Percentiles rank a stretch among this genome's conserved stretches.
phyloP scores from a whole-genome alignment of 2,888 invertebrate genomes.

The Scaptomyza caliginosa region DNA sequence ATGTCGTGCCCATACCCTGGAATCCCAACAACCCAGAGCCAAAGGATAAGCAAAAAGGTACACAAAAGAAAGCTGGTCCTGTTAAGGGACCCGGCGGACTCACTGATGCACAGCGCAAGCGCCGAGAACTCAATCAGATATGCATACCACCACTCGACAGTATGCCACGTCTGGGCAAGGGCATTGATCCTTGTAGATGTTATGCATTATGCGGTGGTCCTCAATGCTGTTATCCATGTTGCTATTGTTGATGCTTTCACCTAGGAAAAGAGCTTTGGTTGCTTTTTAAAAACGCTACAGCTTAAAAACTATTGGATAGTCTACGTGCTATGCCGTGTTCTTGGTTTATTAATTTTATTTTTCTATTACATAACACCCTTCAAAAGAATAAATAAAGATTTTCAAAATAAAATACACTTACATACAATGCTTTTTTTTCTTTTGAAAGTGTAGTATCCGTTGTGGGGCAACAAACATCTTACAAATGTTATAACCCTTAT shows the following conservation, averaged over 20 bases:
- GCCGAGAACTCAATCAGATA: slow-evolving; percentile 37
- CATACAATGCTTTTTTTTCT: too few relatives aligned
- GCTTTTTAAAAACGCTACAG: too few relatives aligned
- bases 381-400: background rate
- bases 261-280: background rate
- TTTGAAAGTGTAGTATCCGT: background rate
- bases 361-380: background rate
- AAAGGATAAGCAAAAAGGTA: background rate
- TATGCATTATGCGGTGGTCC: slow-evolving; percentile 11
- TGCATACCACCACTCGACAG: slow-evolving; percentile 62
- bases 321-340: background rate
- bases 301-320: too few relatives aligned
- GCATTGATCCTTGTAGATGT: slow-evolving; percentile 41
- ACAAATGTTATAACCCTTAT: background rate
- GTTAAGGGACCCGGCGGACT: slow-evolving; percentile 47
- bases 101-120: slow-evolving; percentile 48
- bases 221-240: slow-evolving; percentile 18
- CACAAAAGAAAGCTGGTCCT: background rate
- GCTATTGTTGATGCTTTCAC: slow-evolving; percentile 5
- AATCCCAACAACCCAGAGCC: slow-evolving; percentile 30
- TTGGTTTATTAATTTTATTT: background rate
- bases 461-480: background rate
- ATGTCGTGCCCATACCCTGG: slow-evolving; percentile 25
- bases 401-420: too few relatives aligned
- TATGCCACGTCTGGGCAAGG: slow-evolving; percentile 67